Conservation (phyloP, 2,113 vertebrate species). For the Phasianus colchicus region DNA sequence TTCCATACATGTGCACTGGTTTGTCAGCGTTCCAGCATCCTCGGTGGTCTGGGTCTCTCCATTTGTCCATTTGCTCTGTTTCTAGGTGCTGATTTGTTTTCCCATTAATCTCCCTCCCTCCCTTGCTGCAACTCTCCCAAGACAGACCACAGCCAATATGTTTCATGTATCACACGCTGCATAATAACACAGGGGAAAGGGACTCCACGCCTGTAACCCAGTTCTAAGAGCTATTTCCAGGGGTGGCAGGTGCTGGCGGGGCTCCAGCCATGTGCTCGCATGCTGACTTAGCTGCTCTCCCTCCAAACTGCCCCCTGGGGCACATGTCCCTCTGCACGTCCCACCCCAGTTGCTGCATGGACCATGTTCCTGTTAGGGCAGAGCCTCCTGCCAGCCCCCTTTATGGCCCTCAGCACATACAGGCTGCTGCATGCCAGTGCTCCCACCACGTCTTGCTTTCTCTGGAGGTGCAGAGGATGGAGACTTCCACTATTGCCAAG, state of each 20-base stretch:
- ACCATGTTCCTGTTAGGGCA: not conserved
- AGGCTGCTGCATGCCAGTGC: not conserved
- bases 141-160: constrained; percentile 11
- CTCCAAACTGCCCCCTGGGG: not conserved
- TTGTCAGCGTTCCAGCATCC: constrained; percentile 47
- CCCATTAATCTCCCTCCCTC: constrained; percentile 28
- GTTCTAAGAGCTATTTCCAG: constrained; percentile 51
- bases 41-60: constrained; percentile 6
- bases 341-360: not conserved
- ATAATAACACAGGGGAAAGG: not conserved
- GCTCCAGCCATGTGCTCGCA: not conserved
- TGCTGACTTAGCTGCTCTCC: not conserved
- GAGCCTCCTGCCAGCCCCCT: not conserved
- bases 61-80: constrained; percentile 21
- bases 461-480: not conserved
- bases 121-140: constrained; percentile 19
- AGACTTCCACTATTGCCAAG: not conserved
- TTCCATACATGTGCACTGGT: not conserved
- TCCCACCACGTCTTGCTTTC: not conserved
- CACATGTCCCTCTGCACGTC: constrained; percentile 42
- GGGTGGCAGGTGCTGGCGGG: constrained; percentile 54
- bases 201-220: not conserved
- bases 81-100: constrained; percentile 69
- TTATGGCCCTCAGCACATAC: not conserved
- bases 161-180: not conserved